Evolutionary conservation across 2,888 invertebrate species (phyloP), one percentile per base, ranked within the genome.

Genomic region (Athripsodes cinereus): DNA sequence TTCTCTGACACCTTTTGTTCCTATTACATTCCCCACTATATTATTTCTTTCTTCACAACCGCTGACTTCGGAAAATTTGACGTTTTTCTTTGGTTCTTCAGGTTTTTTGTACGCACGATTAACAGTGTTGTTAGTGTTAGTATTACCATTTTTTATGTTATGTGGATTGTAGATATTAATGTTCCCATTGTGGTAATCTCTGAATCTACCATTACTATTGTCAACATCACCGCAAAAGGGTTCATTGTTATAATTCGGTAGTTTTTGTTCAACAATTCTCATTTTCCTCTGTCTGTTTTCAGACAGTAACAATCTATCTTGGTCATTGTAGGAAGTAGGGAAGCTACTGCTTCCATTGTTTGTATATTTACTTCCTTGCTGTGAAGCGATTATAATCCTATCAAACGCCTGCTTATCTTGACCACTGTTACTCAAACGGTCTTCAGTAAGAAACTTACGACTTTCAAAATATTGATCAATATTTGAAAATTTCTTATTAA

Each of bases 11-110:
- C 76, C 71, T 11, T 73, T 66, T 0, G 77, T 76, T 54, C 71
- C 73, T 35, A 76, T 69, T 0, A 76, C 76, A 64, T 77, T 78
- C 55, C 78, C 74, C 0, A 78, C 73, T 0, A 78, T 69, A 72
- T 77, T 78, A 64, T 78, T 79, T 13, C 77, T 68, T 35, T 60
- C 62, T 53, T 72, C 75, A 46, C 76, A 77, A 1, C 76, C 77
- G 50, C 64, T 62, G 10, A 64, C 64, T 69, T 79, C 79, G 0
- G 79, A 79, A 64, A 79, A 79, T 64, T 78, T 79, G 0, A 79
- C 79, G 57, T 74, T 78, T 66, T 79, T 79, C 64, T 79, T 79
- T 0, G 67, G 67, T 53, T 78, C 78, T 3, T 40, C 40, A 8
- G 40, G 40, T 40, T 40, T 40, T 40, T 40, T 40, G 40, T 40